Evolutionary conservation across 2,888 invertebrate species (phyloP).

Genomic region (Dorcus hopei): DNA sequence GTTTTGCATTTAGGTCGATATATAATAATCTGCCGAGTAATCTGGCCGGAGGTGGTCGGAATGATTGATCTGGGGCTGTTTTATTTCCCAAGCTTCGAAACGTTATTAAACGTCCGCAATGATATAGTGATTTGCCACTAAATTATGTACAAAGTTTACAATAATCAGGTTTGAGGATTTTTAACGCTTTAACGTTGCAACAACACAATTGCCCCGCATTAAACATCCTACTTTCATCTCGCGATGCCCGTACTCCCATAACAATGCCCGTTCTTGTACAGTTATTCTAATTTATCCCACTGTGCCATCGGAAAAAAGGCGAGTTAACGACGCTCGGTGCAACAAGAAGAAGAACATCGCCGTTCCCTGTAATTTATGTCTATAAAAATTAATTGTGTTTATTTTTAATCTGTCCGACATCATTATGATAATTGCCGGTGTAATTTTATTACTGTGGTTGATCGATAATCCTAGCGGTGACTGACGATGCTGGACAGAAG

Average conservation of each 20-base stretch:
- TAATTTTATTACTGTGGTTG: too few relatives aligned
- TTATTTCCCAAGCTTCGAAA: not conserved
- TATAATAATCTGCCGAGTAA: too few relatives aligned
- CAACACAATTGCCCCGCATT: not conserved
- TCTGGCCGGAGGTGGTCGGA: not conserved
- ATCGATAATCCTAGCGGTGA: too few relatives aligned
- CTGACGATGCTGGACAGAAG: too few relatives aligned
- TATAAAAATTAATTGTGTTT: not conserved
- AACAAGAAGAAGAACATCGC: not conserved
- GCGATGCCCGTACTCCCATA: not conserved
- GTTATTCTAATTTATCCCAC: not conserved
- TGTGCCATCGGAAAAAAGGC: not conserved
- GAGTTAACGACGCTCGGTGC: not conserved
- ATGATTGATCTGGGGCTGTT: not conserved
- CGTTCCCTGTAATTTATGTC: not conserved
- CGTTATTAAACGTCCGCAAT: not conserved
- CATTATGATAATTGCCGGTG: too few relatives aligned
- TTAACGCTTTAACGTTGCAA: not conserved
- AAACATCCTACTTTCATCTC: constrained; percentile 1
- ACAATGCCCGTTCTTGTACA: not conserved
- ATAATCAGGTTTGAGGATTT: not conserved
- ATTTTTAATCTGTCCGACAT: too few relatives aligned
- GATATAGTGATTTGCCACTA: constrained; percentile 1
- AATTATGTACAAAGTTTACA: not conserved
- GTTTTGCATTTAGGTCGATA: too few relatives aligned